Percentiles rank a stretch among this genome's conserved stretches.
These are phyloP conservation scores for Euura lappo DNA, from an alignment of 1,140 invertebrate genomes.

Conservation along the genomic window DNA sequence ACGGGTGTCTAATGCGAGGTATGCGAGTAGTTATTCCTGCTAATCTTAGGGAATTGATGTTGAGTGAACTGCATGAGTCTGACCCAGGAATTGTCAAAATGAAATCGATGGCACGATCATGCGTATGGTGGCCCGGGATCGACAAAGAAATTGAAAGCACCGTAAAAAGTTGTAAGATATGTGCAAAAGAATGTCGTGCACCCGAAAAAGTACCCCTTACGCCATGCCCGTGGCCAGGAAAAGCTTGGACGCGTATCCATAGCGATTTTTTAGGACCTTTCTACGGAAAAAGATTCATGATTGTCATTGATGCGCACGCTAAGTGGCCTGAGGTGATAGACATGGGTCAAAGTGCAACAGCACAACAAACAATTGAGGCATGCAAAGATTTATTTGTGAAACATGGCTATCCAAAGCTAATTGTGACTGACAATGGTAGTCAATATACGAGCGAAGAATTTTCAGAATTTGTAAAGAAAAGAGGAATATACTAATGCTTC, in stretches of 20 bases:
- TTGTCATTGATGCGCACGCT: conserved; percentile 21
- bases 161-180: conserved; percentile 39
- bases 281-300: conserved; percentile 18
- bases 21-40: conserved; percentile 48
- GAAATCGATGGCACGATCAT: conserved; percentile 48
- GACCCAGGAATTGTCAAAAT: conserved; percentile 55
- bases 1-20: conserved; percentile 29
- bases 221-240: not conserved
- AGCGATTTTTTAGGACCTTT: conserved; percentile 20
- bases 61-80: conserved; percentile 46
- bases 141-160: conserved; percentile 49
- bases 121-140: conserved; percentile 59
- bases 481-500: conserved; percentile 31
- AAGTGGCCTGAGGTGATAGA: conserved; percentile 22
- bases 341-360: conserved; percentile 5
- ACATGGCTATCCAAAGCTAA: conserved; percentile 10
- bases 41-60: conserved; percentile 28
- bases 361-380: conserved; percentile 2
- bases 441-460: conserved; percentile 22
- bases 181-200: not conserved
- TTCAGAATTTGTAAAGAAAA: conserved; percentile 13
- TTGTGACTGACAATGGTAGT: conserved; percentile 22
- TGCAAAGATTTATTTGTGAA: conserved; percentile 1
- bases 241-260: conserved; percentile 21
- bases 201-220: conserved; percentile 2